phyloP scores from a whole-genome alignment of 2,113 vertebrate species.

The Syngnathus scovelli region DNA sequence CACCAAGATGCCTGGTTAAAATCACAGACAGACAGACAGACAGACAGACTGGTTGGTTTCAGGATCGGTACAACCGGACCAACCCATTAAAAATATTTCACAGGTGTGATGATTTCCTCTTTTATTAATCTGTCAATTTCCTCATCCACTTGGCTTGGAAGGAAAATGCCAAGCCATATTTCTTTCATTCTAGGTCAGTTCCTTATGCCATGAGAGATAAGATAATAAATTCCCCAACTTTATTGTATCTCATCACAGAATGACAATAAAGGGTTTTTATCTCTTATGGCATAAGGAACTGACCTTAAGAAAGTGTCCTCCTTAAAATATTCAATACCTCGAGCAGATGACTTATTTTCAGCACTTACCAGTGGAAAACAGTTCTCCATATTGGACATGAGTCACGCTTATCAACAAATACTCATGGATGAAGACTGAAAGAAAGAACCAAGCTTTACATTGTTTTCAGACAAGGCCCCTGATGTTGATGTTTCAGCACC shows the following conservation, averaged over 20 bases:
- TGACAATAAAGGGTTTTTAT: no score
- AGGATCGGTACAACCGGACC: no score
- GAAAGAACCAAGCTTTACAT: neutral
- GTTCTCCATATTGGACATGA: slow-evolving; percentile 1
- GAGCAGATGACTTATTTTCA: neutral
- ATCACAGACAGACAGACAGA: no score
- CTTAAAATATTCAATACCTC: neutral
- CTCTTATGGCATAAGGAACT: no score
- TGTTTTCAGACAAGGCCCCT: no score
- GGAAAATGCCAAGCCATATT: neutral
- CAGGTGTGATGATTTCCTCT: neutral
- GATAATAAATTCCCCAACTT: neutral
- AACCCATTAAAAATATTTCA: neutral
- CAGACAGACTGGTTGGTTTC: no score
- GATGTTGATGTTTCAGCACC: no score
- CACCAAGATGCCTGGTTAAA: no score
- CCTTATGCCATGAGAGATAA: neutral
- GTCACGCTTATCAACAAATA: neutral
- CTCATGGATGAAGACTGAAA: neutral
- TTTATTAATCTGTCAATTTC: neutral
- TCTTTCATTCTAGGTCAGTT: neutral
- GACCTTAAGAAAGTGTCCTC: no score
- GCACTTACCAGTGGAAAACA: neutral
- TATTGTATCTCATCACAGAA: no score
- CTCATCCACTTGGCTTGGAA: neutral